Evolutionary conservation across 2,113 vertebrate genomes (phyloP).

Genomic region (Enhydra lutris): DNA sequence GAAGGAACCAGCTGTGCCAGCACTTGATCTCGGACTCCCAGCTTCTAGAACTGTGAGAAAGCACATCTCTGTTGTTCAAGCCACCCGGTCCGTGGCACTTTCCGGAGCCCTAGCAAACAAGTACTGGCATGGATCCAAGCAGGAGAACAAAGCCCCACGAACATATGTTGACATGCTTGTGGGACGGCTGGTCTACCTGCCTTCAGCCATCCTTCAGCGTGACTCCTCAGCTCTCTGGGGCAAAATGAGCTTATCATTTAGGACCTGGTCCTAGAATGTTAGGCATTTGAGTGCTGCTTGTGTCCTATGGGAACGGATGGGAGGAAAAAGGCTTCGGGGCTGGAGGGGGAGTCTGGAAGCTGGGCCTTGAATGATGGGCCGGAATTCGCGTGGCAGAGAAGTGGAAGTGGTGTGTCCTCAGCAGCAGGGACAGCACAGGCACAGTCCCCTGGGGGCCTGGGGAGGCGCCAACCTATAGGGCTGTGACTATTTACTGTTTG

Average conservation of each 20-base stretch:
- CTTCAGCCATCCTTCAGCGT: not conserved
- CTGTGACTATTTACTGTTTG: not conserved
- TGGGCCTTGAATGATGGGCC: not conserved
- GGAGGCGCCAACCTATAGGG: not conserved
- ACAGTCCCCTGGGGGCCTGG: not conserved
- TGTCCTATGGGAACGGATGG: not conserved
- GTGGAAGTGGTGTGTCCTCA: not conserved
- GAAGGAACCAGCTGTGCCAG: not conserved
- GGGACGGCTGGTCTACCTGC: not conserved
- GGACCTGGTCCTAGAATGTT: not conserved
- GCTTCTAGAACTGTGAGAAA: not conserved
- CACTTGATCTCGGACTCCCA: not conserved
- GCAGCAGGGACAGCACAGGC: not conserved
- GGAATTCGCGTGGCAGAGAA: not conserved
- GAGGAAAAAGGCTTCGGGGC: not conserved
- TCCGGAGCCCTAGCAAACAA: fast-evolving
- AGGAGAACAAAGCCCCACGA: not conserved
- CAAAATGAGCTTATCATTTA: not conserved
- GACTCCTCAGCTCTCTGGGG: not conserved
- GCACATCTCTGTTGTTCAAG: not conserved
- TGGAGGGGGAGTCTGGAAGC: not conserved
- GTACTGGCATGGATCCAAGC: not conserved
- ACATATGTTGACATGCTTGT: fast-evolving
- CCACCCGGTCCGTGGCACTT: not conserved
- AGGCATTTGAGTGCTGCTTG: not conserved